Evolutionary conservation across 2,113 vertebrate genomes (phyloP).

Genomic region (Prunella fulvescens): DNA sequence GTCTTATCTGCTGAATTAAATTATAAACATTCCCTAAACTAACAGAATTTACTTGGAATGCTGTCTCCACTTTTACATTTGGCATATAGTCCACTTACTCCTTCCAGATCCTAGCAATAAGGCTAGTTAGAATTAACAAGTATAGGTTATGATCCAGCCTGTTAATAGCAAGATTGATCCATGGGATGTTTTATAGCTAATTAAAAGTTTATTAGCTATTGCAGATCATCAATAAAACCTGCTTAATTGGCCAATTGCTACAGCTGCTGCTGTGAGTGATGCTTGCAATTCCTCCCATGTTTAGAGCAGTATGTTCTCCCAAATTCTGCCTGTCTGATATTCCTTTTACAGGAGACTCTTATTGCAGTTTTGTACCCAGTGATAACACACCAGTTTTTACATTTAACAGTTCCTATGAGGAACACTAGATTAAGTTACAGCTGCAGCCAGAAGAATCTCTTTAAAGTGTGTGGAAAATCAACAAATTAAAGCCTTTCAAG

Average conservation of each 20-base stretch:
- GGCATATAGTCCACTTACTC: neutral
- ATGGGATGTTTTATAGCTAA: conserved; percentile 2
- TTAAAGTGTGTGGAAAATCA: neutral
- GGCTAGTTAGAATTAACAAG: neutral
- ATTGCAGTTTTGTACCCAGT: neutral
- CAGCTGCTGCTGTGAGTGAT: conserved; percentile 3
- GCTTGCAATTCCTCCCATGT: neutral
- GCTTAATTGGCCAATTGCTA: conserved; percentile 49
- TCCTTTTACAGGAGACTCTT: neutral
- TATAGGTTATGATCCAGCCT: conserved; percentile 37
- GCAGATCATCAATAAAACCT: conserved; percentile 44
- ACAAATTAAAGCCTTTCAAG: neutral
- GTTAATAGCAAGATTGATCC: conserved; percentile 41
- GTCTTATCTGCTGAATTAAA: neutral
- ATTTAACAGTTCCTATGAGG: neutral
- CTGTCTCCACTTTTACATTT: neutral
- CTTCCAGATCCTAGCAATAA: neutral
- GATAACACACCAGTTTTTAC: neutral
- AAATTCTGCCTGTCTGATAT: neutral
- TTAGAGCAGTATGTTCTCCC: neutral
- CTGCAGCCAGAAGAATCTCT: neutral
- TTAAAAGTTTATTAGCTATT: conserved; percentile 59
- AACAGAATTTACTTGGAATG: neutral
- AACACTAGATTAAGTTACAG: neutral
- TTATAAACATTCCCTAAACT: neutral